Conservation (phyloP, 2,113 vertebrate species). For the Protomyctophum bolini region DNA sequence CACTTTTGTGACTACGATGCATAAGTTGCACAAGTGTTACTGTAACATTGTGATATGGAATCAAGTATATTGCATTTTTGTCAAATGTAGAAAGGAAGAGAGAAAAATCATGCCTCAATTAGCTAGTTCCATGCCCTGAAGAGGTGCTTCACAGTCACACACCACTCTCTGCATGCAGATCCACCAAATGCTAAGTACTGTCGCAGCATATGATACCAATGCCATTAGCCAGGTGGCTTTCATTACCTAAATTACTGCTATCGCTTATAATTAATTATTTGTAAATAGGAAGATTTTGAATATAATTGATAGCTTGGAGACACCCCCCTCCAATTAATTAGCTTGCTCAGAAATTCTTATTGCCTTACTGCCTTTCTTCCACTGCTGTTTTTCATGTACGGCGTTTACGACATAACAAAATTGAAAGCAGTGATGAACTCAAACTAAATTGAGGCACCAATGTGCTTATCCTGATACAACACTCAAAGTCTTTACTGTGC, state of each 20-base stretch:
- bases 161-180: constrained; percentile 81
- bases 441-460: constrained; percentile 16
- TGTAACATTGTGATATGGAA: constrained; percentile 3
- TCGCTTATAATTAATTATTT: constrained; percentile 97
- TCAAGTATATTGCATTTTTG: constrained; percentile 21
- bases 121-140: constrained; percentile 77
- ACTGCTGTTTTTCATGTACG: constrained; percentile 3
- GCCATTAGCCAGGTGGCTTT: constrained; percentile 92
- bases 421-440: background rate
- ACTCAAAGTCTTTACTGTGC: constrained; percentile 40
- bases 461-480: constrained; percentile 20
- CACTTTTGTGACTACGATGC: background rate
- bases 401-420: constrained; percentile 21
- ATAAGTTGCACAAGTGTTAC: constrained; percentile 10
- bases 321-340: constrained; percentile 73
- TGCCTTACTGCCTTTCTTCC: constrained; percentile 21
- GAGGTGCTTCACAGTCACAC: constrained; percentile 77
- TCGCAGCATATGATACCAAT: constrained; percentile 90
- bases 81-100: constrained; percentile 76
- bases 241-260: constrained; percentile 93
- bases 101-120: constrained; percentile 72
- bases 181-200: constrained; percentile 90
- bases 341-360: constrained; percentile 53
- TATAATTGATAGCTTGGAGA: constrained; percentile 90
- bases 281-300: constrained; percentile 91